Conservation (phyloP, 2,113 vertebrate genomes). For the Girardinichthys multiradiatus region DNA sequence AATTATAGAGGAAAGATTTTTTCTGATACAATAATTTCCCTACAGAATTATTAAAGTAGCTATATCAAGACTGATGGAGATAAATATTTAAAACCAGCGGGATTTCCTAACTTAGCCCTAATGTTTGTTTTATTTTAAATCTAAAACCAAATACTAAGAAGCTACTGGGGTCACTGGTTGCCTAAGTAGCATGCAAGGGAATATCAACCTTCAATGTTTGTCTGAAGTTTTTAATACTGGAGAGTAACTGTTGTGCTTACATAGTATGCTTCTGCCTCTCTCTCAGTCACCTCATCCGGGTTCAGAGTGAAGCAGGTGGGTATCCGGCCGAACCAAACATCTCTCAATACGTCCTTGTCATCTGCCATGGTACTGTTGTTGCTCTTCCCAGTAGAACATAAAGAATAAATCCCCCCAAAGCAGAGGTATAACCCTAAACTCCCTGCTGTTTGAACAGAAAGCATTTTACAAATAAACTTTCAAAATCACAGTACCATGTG, state of each 20-base stretch:
- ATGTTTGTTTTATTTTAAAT: no score
- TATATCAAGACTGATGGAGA: no score
- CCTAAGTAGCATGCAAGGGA: no score
- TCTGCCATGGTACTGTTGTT: constrained; percentile 92
- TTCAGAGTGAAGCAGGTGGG: constrained; percentile 94
- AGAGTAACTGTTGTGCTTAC: constrained; percentile 78
- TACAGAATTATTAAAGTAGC: no score
- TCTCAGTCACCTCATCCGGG: constrained; percentile 94
- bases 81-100: no score
- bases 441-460: constrained; percentile 1
- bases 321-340: constrained; percentile 98
- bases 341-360: constrained; percentile 98
- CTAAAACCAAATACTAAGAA: no score
- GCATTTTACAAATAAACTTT: constrained; percentile 3
- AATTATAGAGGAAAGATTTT: no score
- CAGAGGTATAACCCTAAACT: background rate
- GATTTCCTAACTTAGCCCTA: no score
- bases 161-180: no score
- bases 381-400: constrained; percentile 83
- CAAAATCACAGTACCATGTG: background rate
- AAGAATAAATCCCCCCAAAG: constrained; percentile 60
- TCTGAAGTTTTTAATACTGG: no score
- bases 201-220: no score
- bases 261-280: constrained; percentile 96
- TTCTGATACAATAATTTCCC: no score